Evolutionary conservation across 2,113 vertebrate genomes (phyloP).

Genomic region (Pollachius pollachius): DNA sequence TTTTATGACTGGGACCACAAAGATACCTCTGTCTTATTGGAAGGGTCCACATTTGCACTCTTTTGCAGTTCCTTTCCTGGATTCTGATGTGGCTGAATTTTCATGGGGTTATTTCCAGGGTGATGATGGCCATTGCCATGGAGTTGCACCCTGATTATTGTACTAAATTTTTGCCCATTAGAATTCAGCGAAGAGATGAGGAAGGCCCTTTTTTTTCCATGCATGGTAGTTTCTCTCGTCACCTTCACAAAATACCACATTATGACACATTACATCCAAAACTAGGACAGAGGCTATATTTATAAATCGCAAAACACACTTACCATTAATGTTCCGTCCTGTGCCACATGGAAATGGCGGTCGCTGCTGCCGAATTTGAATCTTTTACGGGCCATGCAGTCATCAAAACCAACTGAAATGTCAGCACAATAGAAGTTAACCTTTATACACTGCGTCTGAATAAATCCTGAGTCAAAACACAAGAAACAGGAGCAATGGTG

Average conservation of each 20-base stretch:
- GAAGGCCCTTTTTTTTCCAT: slow-evolving; percentile 37
- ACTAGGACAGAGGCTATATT: too few relatives aligned
- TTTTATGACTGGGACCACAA: too few relatives aligned
- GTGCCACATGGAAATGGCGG: slow-evolving; percentile 47
- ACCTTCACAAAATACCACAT: slow-evolving; percentile 36
- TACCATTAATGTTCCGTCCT: slow-evolving; percentile 53
- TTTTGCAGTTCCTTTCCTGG: neutral
- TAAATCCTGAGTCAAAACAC: neutral
- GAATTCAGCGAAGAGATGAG: slow-evolving; percentile 53
- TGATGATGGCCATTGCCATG: slow-evolving; percentile 5
- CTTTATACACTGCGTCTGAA: neutral
- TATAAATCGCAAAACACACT: slow-evolving; percentile 23
- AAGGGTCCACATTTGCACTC: neutral
- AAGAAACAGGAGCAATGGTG: neutral
- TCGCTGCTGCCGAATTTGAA: slow-evolving; percentile 37
- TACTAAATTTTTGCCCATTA: slow-evolving; percentile 35
- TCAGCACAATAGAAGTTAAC: neutral
- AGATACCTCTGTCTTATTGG: slow-evolving; percentile 23
- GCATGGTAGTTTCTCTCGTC: slow-evolving; percentile 44
- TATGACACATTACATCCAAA: too few relatives aligned
- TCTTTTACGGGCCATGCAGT: slow-evolving; percentile 46
- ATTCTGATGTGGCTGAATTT: neutral
- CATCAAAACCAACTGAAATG: slow-evolving; percentile 57
- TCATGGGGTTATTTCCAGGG: neutral
- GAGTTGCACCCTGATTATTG: slow-evolving; percentile 40